phyloP scores from a whole-genome alignment of 2,888 invertebrate genomes.

The Idaea aversata region DNA sequence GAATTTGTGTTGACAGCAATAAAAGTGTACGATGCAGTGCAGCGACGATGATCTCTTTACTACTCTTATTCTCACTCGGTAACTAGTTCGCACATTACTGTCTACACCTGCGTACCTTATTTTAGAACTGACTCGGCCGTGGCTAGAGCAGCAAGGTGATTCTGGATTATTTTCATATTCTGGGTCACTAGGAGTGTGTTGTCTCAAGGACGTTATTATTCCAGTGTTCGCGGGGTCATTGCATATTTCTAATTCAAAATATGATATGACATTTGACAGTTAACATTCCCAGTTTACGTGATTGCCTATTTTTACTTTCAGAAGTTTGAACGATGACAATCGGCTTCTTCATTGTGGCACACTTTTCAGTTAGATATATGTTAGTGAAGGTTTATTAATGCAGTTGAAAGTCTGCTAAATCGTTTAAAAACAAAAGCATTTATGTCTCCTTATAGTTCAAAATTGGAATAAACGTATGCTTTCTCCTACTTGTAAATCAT shows the following conservation, averaged over 20 bases:
- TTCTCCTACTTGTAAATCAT: constrained; percentile 23
- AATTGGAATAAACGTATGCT: constrained; percentile 9
- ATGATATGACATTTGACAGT: constrained; percentile 34
- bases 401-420: no score
- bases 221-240: constrained; percentile 44
- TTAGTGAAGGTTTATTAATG: no score
- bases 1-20: constrained; percentile 38
- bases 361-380: no score
- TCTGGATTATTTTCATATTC: constrained; percentile 75
- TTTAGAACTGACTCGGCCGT: constrained; percentile 66
- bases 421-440: no score
- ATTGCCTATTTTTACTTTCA: no score
- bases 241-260: constrained; percentile 30
- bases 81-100: constrained; percentile 49
- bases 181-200: constrained; percentile 67
- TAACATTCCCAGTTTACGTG: background rate
- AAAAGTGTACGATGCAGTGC: constrained; percentile 15
- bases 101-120: constrained; percentile 73
- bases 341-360: no score
- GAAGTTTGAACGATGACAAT: no score
- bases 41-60: constrained; percentile 15
- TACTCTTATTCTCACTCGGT: constrained; percentile 36
- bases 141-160: constrained; percentile 68
- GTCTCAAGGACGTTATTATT: constrained; percentile 69
- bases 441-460: background rate